Conservation (phyloP, 2,797 vertebrate genomes). For the Simalia tracyae region DNA sequence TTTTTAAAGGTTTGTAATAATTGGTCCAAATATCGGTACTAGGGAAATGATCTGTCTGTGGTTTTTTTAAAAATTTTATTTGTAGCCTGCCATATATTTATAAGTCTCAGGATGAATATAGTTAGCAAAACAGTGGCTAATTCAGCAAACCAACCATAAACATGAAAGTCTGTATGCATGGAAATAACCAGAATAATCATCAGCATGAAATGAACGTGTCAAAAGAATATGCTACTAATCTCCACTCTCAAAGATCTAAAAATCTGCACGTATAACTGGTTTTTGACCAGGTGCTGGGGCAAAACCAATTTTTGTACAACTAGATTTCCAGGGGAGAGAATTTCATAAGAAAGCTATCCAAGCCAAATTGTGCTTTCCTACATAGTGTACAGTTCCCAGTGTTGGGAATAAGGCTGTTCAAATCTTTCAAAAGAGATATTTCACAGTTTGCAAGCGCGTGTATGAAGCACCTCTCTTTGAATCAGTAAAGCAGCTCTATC, state of each 20-base stretch:
- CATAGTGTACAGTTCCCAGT: background rate
- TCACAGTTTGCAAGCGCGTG: background rate
- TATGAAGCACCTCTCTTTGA: background rate
- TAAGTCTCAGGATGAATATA: background rate
- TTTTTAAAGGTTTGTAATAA: background rate
- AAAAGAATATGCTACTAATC: background rate
- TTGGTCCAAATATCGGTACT: background rate
- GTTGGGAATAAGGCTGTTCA: background rate
- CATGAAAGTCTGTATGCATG: background rate
- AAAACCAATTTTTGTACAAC: background rate
- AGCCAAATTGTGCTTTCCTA: background rate
- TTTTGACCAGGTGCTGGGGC: background rate
- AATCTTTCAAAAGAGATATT: background rate
- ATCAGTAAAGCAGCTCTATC: background rate
- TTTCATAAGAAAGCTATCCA: background rate
- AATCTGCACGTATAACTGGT: background rate
- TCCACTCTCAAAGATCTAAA: background rate
- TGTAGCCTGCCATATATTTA: background rate
- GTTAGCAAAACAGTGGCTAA: background rate
- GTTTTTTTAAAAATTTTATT: background rate
- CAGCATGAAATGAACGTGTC: background rate
- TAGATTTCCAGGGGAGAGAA: background rate
- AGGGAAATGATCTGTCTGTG: background rate
- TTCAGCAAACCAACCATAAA: background rate
- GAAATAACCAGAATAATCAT: background rate